Conservation (phyloP, 2,113 vertebrate genomes). For the Sakesphorus luctuosus region DNA sequence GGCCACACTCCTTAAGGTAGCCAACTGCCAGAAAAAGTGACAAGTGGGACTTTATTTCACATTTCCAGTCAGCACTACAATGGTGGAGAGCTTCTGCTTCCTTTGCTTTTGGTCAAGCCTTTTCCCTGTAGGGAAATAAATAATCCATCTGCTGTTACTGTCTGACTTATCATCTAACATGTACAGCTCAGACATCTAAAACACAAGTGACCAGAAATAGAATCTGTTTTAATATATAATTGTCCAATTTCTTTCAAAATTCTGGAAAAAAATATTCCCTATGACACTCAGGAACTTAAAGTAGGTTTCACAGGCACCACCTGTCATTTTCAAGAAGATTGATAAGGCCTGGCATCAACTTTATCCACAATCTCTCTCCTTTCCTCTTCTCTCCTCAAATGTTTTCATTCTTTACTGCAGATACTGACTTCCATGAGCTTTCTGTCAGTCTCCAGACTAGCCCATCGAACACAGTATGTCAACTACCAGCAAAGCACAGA, state of each 20-base stretch:
- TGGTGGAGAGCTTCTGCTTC: not conserved
- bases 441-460: not conserved
- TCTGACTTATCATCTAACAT: not conserved
- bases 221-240: slow-evolving; percentile 45
- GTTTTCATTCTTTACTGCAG: not conserved
- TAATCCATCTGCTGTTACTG: slow-evolving; percentile 41
- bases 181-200: slow-evolving; percentile 3
- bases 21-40: not conserved
- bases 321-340: slow-evolving; percentile 15
- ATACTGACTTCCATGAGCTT: not conserved
- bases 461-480: accelerated
- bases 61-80: not conserved
- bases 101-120: not conserved
- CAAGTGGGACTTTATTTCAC: not conserved
- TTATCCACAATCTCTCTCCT: not conserved
- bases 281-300: not conserved
- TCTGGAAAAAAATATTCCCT: slow-evolving; percentile 19
- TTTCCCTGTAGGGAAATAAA: slow-evolving; percentile 35
- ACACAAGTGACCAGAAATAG: slow-evolving; percentile 11
- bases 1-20: not conserved
- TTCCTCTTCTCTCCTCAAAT: not conserved
- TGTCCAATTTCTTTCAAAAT: slow-evolving; percentile 30
- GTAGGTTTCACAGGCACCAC: not conserved
- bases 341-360: not conserved
- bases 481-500: not conserved